Percentiles rank a stretch among this genome's conserved stretches.
Conservation (phyloP, 2,113 vertebrate species). For the Protobothrops mucrosquamatus region DNA sequence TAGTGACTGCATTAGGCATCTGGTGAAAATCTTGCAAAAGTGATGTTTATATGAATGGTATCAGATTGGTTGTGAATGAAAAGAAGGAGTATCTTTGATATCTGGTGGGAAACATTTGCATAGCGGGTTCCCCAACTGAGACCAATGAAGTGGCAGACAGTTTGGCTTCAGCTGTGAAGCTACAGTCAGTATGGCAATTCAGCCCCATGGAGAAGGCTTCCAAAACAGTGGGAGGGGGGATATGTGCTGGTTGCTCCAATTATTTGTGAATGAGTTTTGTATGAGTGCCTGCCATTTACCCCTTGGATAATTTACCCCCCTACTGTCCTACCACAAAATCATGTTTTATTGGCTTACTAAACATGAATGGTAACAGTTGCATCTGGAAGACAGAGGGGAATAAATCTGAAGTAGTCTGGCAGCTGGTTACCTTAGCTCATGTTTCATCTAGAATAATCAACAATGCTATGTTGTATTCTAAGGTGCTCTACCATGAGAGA, state of each 20-base stretch:
- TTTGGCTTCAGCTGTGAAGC: constrained; percentile 42
- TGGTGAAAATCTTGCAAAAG: constrained; percentile 43
- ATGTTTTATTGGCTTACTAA: constrained; percentile 33
- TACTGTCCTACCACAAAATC: constrained; percentile 30
- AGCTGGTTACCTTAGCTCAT: background rate
- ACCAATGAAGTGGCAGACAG: constrained; percentile 36
- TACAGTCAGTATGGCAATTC: constrained; percentile 32
- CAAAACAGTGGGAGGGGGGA: constrained; percentile 23
- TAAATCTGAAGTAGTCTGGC: background rate
- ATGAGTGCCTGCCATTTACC: constrained; percentile 18
- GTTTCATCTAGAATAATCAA: constrained; percentile 20
- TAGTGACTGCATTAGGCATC: constrained; percentile 59
- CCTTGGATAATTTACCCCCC: constrained; percentile 39
- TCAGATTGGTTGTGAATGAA: constrained; percentile 42
- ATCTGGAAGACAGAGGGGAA: constrained; percentile 14
- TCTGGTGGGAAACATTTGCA: constrained; percentile 15
- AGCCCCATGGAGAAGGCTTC: constrained; percentile 39
- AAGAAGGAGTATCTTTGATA: constrained; percentile 20
- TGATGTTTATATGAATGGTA: constrained; percentile 24
- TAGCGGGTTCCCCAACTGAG: constrained; percentile 32
- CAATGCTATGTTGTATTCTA: background rate
- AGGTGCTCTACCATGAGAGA: background rate
- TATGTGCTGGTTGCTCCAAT: constrained; percentile 4
- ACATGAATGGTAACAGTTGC: constrained; percentile 1
- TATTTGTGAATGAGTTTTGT: constrained; percentile 43